Percentiles rank a stretch among this genome's conserved stretches.
These are phyloP conservation scores for Pterocles gutturalis DNA, from an alignment of 2,113 vertebrate species.

Conservation along the genomic window DNA sequence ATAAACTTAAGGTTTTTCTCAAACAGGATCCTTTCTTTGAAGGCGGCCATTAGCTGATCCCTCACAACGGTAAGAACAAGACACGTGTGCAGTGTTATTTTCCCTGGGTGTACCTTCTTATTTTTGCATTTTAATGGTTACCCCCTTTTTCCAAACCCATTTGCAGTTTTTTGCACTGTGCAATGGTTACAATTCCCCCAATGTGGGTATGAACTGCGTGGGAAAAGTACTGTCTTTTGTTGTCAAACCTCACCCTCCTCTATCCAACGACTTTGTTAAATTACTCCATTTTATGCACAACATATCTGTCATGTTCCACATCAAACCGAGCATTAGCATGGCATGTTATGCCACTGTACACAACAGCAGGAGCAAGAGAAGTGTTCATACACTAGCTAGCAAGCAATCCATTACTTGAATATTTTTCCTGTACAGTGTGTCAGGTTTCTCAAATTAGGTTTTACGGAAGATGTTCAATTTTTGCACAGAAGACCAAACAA, in stretches of 20 bases:
- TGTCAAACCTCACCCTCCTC: neutral
- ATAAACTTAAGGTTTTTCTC: neutral
- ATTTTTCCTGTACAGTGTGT: neutral
- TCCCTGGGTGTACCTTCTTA: neutral
- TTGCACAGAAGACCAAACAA: neutral
- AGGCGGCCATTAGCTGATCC: neutral
- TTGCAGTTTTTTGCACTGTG: neutral
- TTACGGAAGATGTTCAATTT: neutral
- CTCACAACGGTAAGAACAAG: accelerated
- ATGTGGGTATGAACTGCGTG: neutral
- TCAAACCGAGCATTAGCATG: neutral
- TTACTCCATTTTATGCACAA: neutral
- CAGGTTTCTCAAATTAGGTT: neutral
- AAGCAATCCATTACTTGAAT: neutral
- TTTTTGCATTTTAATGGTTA: neutral
- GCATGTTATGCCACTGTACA: neutral
- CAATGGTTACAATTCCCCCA: neutral
- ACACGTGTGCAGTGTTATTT: neutral
- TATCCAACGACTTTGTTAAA: neutral
- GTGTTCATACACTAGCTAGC: neutral
- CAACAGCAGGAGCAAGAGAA: neutral
- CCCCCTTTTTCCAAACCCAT: neutral
- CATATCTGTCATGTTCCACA: neutral
- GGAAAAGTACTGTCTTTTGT: too few relatives aligned
- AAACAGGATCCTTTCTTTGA: accelerated